phyloP scores from a whole-genome alignment of 2,113 vertebrate species.

The Lonchura striata region DNA sequence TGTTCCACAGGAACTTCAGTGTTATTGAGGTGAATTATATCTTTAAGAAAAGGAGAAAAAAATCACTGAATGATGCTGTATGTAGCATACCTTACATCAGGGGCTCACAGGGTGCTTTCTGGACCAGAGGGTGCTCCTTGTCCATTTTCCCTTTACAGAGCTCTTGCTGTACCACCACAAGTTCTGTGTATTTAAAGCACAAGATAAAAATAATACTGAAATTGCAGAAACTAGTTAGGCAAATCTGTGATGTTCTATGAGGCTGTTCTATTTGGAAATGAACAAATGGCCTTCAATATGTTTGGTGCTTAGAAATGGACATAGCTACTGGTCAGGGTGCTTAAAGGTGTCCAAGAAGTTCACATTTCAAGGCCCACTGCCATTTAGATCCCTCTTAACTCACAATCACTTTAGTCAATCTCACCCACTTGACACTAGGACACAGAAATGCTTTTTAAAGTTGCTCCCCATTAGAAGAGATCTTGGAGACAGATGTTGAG shows the following conservation, averaged over 20 bases:
- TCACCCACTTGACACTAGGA: background rate
- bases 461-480: background rate
- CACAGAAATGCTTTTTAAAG: background rate
- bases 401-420: background rate
- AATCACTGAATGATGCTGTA: background rate
- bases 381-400: background rate
- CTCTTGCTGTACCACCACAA: background rate
- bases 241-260: background rate
- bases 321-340: background rate
- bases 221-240: background rate
- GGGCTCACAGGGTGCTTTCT: background rate
- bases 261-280: background rate
- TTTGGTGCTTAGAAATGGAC: background rate
- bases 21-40: conserved; percentile 80
- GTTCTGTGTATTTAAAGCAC: background rate
- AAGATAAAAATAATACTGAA: background rate
- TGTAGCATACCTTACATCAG: background rate
- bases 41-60: conserved; percentile 53
- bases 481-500: background rate
- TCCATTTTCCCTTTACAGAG: background rate
- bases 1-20: conserved; percentile 75
- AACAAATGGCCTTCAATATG: background rate
- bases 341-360: background rate
- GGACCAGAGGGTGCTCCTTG: background rate
- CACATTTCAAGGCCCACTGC: background rate